Conservation (phyloP, 1,140 invertebrate genomes). For the Atta colombica region DNA sequence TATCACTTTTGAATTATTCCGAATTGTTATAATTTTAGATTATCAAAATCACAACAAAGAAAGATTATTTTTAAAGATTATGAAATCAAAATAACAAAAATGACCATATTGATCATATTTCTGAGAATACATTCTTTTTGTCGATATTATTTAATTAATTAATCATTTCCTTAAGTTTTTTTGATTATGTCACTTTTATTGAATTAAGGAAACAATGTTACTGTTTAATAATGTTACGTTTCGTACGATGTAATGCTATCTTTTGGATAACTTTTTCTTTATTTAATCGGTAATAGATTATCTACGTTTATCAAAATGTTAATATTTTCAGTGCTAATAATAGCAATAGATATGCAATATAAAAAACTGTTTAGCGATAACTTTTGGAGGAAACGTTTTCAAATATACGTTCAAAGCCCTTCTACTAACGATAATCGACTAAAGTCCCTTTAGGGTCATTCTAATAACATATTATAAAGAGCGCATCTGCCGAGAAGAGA, state of each 20-base stretch:
- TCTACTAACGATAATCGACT: background rate
- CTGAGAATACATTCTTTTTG: too few relatives aligned
- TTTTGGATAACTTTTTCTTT: background rate
- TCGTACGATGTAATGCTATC: background rate
- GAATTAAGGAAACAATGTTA: too few relatives aligned
- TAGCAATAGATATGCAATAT: background rate
- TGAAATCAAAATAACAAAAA: too few relatives aligned
- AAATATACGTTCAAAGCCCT: background rate
- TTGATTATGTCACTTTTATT: too few relatives aligned
- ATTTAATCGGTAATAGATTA: background rate
- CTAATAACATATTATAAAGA: slow-evolving; percentile 39
- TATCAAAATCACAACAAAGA: too few relatives aligned
- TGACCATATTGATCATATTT: too few relatives aligned
- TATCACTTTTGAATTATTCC: too few relatives aligned
- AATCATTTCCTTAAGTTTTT: too few relatives aligned
- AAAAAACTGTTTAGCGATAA: background rate
- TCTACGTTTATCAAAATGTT: too few relatives aligned
- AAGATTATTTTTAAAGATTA: too few relatives aligned
- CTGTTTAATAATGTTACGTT: background rate
- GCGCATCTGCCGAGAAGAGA: slow-evolving; percentile 9
- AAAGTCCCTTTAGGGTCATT: slow-evolving; percentile 34
- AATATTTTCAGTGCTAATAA: background rate
- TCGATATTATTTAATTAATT: too few relatives aligned
- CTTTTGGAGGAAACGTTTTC: background rate
- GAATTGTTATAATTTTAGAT: too few relatives aligned